Evolutionary conservation across 2,888 invertebrate species (phyloP).

Genomic region (Epiblema foenella): DNA sequence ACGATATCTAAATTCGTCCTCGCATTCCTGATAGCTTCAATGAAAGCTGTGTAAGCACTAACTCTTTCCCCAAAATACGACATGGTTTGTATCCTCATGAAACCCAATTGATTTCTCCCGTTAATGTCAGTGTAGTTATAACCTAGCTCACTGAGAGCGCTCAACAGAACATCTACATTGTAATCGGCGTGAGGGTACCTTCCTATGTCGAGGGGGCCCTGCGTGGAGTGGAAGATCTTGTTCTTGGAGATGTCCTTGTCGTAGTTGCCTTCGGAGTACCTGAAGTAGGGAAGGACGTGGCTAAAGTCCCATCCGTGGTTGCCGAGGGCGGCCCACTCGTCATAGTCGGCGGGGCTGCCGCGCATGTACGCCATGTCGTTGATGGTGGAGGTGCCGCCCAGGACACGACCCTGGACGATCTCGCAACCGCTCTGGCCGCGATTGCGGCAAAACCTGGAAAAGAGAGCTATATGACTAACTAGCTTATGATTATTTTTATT

Average conservation of each 20-base stretch:
- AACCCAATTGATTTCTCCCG: slow-evolving; percentile 75
- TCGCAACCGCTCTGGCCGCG: slow-evolving; percentile 69
- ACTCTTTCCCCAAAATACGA: slow-evolving; percentile 79
- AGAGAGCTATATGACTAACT: slow-evolving; percentile 46
- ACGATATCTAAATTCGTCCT: slow-evolving; percentile 70
- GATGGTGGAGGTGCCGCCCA: slow-evolving; percentile 76
- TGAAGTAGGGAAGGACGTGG: slow-evolving; percentile 75
- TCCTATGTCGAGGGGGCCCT: slow-evolving; percentile 77
- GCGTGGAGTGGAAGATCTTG: slow-evolving; percentile 74
- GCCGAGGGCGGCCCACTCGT: slow-evolving; percentile 76
- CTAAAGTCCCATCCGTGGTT: slow-evolving; percentile 77
- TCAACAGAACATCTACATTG: slow-evolving; percentile 74
- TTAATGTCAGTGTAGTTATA: slow-evolving; percentile 79
- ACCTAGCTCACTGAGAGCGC: slow-evolving; percentile 75
- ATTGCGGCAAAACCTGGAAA: slow-evolving; percentile 76
- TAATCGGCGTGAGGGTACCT: slow-evolving; percentile 76
- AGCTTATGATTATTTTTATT: no score
- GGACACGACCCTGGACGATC: slow-evolving; percentile 73
- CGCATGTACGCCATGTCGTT: slow-evolving; percentile 80
- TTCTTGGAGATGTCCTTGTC: slow-evolving; percentile 78
- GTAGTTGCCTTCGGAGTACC: slow-evolving; percentile 80
- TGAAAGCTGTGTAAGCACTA: slow-evolving; percentile 75
- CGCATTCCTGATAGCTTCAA: slow-evolving; percentile 73
- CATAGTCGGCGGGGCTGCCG: slow-evolving; percentile 78
- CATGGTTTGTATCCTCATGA: slow-evolving; percentile 78